Base-by-base conservation (phyloP, 2,113 vertebrate genomes). In the Ancistrus triradiatus region DNA sequence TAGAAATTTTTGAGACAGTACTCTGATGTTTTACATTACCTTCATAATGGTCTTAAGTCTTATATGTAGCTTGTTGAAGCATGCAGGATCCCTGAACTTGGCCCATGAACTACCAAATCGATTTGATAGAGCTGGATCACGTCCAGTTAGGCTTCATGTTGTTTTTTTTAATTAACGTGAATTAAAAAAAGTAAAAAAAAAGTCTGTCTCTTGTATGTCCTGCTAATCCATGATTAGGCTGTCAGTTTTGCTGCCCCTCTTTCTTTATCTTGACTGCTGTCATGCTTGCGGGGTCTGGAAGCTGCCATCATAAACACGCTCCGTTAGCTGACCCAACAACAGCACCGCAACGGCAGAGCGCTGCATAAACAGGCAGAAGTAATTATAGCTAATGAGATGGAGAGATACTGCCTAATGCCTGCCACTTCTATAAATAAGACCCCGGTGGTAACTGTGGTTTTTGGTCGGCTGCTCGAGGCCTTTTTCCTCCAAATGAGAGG, bases 321-420 rank as follows among this genome's bases (percentile, higher is more conserved):
- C 13, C n/a, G n/a, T 67, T 67, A 43, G 19, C 28, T 14, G 1
- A 25, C 46, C 48, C 13, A 53, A 53, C 25, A 37, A 46, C 66
- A 42, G 47, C 49, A 14, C 40, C 11, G 24, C 43, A 27, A 33
- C 51, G 58, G 27, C 64, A 52, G 37, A 68, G 52, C 14, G 0
- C 42, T 10, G 37, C 38, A 35, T 24, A 14, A 55, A 44, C 40
- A 13, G 19, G 50, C 40, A 42, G 48, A 44, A 27, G 31, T 64
- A 64, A 69, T 64, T 63, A 55, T 40, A 53, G 48, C 33, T 64
- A 73, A 73, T 69, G 60, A 68, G 55, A 65, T 58, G 1, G 28
- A 40, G 24, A 47, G 62, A 68, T 61, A 59, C 46, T 53, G 59
- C 43, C 52, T 58, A 63, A 63, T 57, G 61, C 59, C 48, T 44